Evolutionary conservation across 30 jellyfish, hydroid and myxozoan genomes (phyloP).

Genomic region (Pseudorhiza aurosa): DNA sequence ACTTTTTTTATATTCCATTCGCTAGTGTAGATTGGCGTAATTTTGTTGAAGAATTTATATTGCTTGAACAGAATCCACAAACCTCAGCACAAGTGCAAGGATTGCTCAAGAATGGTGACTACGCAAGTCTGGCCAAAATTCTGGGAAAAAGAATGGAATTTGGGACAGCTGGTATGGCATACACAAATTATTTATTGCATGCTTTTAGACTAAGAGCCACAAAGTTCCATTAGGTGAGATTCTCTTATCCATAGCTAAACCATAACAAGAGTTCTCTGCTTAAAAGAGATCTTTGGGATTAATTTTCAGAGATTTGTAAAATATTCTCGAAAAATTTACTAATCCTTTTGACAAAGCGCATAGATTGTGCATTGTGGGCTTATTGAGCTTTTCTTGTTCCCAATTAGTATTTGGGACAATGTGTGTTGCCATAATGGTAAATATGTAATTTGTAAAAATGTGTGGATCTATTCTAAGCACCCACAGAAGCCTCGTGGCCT

Average conservation of each 20-base stretch:
- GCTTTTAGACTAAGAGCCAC: not conserved
- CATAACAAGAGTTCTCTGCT: not conserved
- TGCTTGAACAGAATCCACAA: slow-evolving; percentile 65
- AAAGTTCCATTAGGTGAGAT: not conserved
- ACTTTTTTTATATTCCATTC: not conserved
- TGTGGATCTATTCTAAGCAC: not conserved
- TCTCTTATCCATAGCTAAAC: slow-evolving; percentile 6
- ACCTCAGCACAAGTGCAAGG: slow-evolving; percentile 46
- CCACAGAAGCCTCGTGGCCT: not conserved
- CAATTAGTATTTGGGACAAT: not conserved
- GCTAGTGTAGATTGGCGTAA: not conserved
- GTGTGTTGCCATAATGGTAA: not conserved
- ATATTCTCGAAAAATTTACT: not conserved
- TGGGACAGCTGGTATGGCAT: slow-evolving; percentile 91
- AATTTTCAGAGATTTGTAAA: not conserved
- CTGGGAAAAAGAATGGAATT: slow-evolving; percentile 81
- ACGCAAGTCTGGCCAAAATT: slow-evolving; percentile 23
- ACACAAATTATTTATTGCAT: not conserved
- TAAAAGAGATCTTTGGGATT: not conserved
- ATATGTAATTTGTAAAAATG: not conserved
- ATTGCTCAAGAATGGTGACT: slow-evolving; percentile 45
- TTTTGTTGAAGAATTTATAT: not conserved
- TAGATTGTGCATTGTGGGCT: not conserved
- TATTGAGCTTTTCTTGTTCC: not conserved
- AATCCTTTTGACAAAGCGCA: not conserved